phyloP scores from a whole-genome alignment of 2,888 invertebrate genomes.

The Polymixis flavicincta region DNA sequence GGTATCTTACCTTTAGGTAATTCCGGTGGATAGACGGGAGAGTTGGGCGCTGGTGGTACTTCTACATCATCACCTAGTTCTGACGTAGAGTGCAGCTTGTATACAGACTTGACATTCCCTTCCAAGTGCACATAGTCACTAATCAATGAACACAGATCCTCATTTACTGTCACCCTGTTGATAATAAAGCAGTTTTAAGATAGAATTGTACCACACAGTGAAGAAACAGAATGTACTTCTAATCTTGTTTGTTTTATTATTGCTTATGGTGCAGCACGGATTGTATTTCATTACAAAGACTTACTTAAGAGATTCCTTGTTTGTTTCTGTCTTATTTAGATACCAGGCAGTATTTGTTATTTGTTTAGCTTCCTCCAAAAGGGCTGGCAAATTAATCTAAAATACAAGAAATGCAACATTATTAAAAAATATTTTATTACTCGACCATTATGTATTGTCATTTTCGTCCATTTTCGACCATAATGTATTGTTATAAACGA shows the following conservation, averaged over 20 bases:
- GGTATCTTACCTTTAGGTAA: conserved; percentile 78
- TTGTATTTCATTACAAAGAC: conserved; percentile 50
- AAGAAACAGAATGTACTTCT: not conserved
- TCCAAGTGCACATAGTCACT: conserved; percentile 85
- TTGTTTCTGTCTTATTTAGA: conserved; percentile 75
- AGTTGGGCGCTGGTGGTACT: conserved; percentile 82
- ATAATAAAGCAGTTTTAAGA: conserved; percentile 26
- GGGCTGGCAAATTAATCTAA: conserved; percentile 79
- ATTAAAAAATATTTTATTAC: not conserved
- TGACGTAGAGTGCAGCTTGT: conserved; percentile 76
- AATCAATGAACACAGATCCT: conserved; percentile 79
- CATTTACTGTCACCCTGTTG: conserved; percentile 83
- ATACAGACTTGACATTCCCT: conserved; percentile 76
- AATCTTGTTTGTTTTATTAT: not conserved
- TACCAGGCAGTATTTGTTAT: conserved; percentile 81
- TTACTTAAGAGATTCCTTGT: conserved; percentile 79
- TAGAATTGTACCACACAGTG: not conserved
- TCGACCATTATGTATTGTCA: not conserved
- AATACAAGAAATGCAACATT: not conserved
- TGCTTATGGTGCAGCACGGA: not conserved
- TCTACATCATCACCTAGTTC: conserved; percentile 81
- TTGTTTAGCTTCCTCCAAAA: conserved; percentile 80
- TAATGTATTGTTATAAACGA: too few species aligned
- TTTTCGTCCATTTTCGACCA: too few species aligned
- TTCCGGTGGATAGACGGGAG: conserved; percentile 82